Evolutionary conservation across 2,888 invertebrate genomes (phyloP), one percentile per base, ranked within the genome.

Genomic region (Muscina levida): DNA sequence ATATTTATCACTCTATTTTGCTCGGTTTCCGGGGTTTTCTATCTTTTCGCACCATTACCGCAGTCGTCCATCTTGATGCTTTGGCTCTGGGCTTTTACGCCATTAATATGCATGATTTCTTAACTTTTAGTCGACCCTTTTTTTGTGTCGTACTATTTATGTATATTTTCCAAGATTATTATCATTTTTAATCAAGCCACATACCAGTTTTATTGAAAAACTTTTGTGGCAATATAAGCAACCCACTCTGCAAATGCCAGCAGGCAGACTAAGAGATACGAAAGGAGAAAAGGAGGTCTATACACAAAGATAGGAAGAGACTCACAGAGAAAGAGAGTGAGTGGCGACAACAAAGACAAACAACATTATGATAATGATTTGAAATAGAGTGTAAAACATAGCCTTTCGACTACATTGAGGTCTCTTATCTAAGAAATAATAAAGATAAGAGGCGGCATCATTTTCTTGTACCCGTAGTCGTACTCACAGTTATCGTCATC

Each of bases 341-440:
- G 51, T 1, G 59, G 44, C 15, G 3, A 42, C 37, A 46, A 37
- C 11, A 44, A 62, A 71, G 51, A 72, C 67, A 62, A 67, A 77
- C 44, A 77, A 81, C 56, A 81, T 77, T 81, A 81, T 77, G 71
- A 74, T 81, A 81, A 81, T 77, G 71, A 81, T 81, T 81, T 81
- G 22, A 81, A 77, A 81, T 77, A 51, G 77, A 77, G 80, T 81
- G 80, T 74, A 81, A 80, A 81, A 74, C 77, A 81, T 81, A 71
- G 77, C 80, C 77, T 5, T 15, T 2, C 53, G 53, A 53, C 53
- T 72, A 81, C 56, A 77, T 19, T 67, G 56, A 66, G 19, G 39
- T 8, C 39, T 56, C 53, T 81, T 81, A 77, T 74, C 74, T 71
- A 19, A 8, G 71, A 77, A 67, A 74, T 81, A 81, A 77, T 74